These are phyloP conservation scores for Mya arenaria DNA, from an alignment of 1,140 invertebrate species.

Conservation along the genomic window DNA sequence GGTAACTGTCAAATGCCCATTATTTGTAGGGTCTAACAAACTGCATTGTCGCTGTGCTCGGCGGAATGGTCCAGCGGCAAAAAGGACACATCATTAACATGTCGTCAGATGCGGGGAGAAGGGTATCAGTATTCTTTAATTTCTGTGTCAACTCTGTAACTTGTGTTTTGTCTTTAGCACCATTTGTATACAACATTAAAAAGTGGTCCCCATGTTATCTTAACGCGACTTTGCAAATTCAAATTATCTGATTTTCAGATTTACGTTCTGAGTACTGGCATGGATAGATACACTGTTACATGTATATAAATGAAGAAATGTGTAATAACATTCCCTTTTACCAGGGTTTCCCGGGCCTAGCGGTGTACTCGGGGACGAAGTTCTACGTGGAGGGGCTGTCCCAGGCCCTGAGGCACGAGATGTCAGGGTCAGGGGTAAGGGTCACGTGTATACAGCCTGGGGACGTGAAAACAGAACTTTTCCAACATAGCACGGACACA, in stretches of 20 bases:
- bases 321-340: conserved; percentile 45
- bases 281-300: too few species aligned
- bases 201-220: too few species aligned
- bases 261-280: too few species aligned
- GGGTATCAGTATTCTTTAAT: too few species aligned
- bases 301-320: too few species aligned
- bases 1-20: too few species aligned
- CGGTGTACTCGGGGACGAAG: conserved; percentile 82
- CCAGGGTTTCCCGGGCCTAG: conserved; percentile 81
- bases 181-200: too few species aligned
- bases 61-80: conserved; percentile 79
- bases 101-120: conserved; percentile 81
- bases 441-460: conserved; percentile 82
- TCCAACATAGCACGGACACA: conserved; percentile 76
- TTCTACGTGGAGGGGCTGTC: conserved; percentile 82
- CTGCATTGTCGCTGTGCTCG: conserved; percentile 80
- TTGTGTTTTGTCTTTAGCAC: too few species aligned
- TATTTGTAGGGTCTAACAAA: conserved; percentile 80
- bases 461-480: conserved; percentile 81
- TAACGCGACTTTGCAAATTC: too few species aligned
- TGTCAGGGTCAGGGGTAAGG: conserved; percentile 75
- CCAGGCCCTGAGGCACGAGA: conserved; percentile 80
- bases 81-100: conserved; percentile 82
- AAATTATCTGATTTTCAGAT: too few species aligned
- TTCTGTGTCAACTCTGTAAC: too few species aligned